Evolutionary conservation across 1,140 invertebrate species (phyloP).

Genomic region (Temnothorax nylanderi): DNA sequence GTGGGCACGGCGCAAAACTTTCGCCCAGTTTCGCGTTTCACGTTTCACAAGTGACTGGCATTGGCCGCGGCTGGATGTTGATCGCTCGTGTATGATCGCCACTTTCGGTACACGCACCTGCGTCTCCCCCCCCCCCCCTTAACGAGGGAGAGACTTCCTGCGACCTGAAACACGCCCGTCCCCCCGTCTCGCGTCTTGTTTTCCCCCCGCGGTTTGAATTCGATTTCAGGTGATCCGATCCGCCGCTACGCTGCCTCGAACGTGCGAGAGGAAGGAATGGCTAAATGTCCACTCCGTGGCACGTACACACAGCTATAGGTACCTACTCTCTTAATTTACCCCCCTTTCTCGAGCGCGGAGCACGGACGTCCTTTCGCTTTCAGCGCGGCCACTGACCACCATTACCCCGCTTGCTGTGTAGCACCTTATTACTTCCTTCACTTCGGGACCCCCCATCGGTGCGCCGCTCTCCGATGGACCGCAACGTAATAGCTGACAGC

Average conservation of each 20-base stretch:
- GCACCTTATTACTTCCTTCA: conserved; percentile 28
- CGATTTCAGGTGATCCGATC: conserved; percentile 15
- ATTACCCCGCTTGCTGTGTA: not conserved
- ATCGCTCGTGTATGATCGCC: conserved; percentile 41
- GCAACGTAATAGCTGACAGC: not conserved
- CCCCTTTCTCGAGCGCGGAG: conserved; percentile 46
- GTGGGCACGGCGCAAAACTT: conserved; percentile 70
- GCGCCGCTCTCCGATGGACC: not conserved
- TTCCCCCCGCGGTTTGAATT: not conserved
- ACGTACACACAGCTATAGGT: conserved; percentile 41
- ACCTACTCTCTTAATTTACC: conserved; percentile 47
- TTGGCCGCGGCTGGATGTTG: conserved; percentile 49
- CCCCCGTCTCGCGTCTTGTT: not conserved
- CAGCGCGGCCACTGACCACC: conserved; percentile 72
- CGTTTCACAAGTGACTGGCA: conserved; percentile 81
- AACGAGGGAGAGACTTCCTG: conserved; percentile 4
- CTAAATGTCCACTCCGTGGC: conserved; percentile 50
- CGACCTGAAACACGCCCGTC: not conserved
- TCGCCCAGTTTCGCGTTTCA: conserved; percentile 79
- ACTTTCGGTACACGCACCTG: conserved; percentile 57
- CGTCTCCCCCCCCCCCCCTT: not conserved
- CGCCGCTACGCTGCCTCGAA: conserved; percentile 29
- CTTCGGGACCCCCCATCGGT: not conserved
- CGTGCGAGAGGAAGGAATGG: conserved; percentile 56
- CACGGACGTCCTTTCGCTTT: conserved; percentile 75